Evolutionary conservation across 2,888 invertebrate species (phyloP).

Genomic region (Platycheirus albimanus): DNA sequence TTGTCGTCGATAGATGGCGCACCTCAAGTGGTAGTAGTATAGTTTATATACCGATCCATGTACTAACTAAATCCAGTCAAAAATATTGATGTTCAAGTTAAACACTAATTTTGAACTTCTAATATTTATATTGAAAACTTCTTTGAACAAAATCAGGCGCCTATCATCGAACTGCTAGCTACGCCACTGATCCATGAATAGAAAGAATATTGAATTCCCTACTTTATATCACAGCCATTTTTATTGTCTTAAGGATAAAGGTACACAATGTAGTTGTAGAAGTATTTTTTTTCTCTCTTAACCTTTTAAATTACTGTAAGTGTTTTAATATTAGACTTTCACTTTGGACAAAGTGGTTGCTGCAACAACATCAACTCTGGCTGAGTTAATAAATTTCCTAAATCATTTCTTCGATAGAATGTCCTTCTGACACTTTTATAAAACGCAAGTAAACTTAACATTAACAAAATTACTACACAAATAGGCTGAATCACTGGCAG

Average conservation of each 20-base stretch:
- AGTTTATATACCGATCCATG: too few relatives aligned
- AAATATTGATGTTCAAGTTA: too few relatives aligned
- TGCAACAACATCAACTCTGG: conserved; percentile 9
- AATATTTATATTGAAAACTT: too few relatives aligned
- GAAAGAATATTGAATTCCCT: not conserved
- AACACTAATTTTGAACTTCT: too few relatives aligned
- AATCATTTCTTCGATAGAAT: not conserved
- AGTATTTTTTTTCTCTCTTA: not conserved
- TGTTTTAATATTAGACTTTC: not conserved
- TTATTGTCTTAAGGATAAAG: not conserved
- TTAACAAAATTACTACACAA: not conserved
- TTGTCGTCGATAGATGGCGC: too few relatives aligned
- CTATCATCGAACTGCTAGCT: too few relatives aligned
- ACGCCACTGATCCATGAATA: too few relatives aligned
- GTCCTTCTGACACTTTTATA: conserved; percentile 15
- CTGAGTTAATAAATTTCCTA: not conserved
- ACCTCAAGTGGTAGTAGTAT: too few relatives aligned
- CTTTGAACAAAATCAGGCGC: too few relatives aligned
- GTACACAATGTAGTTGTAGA: not conserved
- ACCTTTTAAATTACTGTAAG: too few relatives aligned
- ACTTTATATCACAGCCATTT: conserved; percentile 16
- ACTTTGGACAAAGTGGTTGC: conserved; percentile 14
- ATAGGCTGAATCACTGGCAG: conserved; percentile 43
- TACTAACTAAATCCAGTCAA: too few relatives aligned
- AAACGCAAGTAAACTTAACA: conserved; percentile 28